Conservation (phyloP, 2,888 invertebrate genomes). For the Helleia helle region DNA sequence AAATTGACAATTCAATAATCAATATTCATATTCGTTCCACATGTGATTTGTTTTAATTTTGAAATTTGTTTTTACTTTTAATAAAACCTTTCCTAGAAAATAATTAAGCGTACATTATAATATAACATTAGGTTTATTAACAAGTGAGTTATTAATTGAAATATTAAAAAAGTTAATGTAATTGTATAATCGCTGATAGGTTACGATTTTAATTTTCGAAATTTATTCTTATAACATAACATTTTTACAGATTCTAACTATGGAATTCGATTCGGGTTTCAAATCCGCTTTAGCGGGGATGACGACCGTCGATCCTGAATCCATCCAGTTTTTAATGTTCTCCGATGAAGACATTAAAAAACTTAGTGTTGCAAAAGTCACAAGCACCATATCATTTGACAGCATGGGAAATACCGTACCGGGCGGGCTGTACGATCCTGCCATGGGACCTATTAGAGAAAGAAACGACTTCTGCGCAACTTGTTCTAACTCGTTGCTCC, state of each 20-base stretch:
- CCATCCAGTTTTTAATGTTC: slow-evolving; percentile 80
- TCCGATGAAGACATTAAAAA: slow-evolving; percentile 83
- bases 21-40: too few relatives aligned
- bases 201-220: too few relatives aligned
- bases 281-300: slow-evolving; percentile 39
- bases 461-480: slow-evolving; percentile 84
- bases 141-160: too few relatives aligned
- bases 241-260: slow-evolving; percentile 24
- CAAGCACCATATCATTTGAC: slow-evolving; percentile 86
- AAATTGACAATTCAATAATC: too few relatives aligned
- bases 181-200: too few relatives aligned
- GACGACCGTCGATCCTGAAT: slow-evolving; percentile 52
- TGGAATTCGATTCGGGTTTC: slow-evolving; percentile 44
- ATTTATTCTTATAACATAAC: not conserved
- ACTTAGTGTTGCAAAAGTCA: slow-evolving; percentile 87
- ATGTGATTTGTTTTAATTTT: slow-evolving; percentile 6
- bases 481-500: slow-evolving; percentile 77
- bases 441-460: slow-evolving; percentile 80
- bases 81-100: too few relatives aligned
- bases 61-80: too few relatives aligned
- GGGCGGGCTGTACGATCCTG: slow-evolving; percentile 93
- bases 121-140: too few relatives aligned
- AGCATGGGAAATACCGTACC: slow-evolving; percentile 84
- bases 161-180: too few relatives aligned
- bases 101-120: too few relatives aligned